phyloP scores from a whole-genome alignment of 2,888 invertebrate species.

The Ophioninae sp. region DNA sequence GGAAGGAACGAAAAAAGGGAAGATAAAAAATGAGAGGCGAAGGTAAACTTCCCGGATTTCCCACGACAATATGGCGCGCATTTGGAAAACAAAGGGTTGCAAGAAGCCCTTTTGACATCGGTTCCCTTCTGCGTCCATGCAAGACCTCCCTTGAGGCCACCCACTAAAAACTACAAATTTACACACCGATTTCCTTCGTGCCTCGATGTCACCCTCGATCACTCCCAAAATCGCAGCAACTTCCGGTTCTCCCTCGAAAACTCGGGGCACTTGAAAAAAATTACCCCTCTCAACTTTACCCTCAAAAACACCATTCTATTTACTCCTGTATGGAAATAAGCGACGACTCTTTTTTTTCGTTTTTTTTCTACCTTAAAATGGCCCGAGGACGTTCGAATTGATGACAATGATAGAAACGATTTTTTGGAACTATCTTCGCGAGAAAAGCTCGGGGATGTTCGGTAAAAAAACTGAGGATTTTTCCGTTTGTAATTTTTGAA shows the following conservation, averaged over 20 bases:
- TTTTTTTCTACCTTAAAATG: conserved; percentile 21
- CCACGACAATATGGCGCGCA: conserved; percentile 74
- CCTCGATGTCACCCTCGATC: conserved; percentile 35
- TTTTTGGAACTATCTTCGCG: not conserved
- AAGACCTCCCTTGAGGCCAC: conserved; percentile 33
- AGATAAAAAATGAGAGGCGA: conserved; percentile 30
- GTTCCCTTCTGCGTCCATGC: conserved; percentile 12
- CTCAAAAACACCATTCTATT: not conserved
- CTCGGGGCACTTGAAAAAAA: conserved; percentile 44
- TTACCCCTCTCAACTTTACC: conserved; percentile 1
- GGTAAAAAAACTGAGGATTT: not conserved
- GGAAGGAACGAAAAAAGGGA: conserved; percentile 8
- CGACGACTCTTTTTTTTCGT: conserved; percentile 6
- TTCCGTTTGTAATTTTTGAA: not conserved
- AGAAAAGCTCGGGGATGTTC: not conserved
- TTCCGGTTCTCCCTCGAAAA: conserved; percentile 45
- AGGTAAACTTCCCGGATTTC: conserved; percentile 69
- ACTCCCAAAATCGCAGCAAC: conserved; percentile 43
- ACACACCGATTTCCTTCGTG: conserved; percentile 54
- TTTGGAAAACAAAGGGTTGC: conserved; percentile 76
- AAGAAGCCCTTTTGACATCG: conserved; percentile 32
- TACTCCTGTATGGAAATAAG: conserved; percentile 52
- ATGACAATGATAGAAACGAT: not conserved
- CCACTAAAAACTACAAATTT: conserved; percentile 61
- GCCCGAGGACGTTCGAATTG: conserved; percentile 5